phyloP scores from a whole-genome alignment of 2,888 invertebrate genomes.

The Melinaea marsaeus region DNA sequence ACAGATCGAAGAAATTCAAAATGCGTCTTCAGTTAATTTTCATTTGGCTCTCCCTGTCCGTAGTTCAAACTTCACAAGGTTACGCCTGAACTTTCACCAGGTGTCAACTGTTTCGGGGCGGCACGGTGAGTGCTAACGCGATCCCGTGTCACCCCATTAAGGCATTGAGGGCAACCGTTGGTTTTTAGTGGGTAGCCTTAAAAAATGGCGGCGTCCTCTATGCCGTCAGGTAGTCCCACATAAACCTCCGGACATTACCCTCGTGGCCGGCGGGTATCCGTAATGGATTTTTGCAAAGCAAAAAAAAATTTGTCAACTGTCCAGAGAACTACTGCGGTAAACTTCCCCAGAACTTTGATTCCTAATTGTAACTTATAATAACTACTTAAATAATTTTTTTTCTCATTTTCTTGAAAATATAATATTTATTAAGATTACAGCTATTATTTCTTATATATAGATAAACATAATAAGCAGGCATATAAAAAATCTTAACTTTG shows the following conservation, averaged over 20 bases:
- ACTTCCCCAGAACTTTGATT: slow-evolving; percentile 81
- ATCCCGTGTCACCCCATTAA: no score
- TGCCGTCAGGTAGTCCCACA: no score
- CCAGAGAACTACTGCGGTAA: slow-evolving; percentile 81
- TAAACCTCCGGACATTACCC: no score
- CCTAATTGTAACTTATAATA: slow-evolving; percentile 74
- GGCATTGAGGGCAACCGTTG: no score
- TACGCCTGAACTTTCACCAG: slow-evolving; percentile 80
- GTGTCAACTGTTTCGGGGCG: slow-evolving; percentile 60
- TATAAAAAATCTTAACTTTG: background rate
- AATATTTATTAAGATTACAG: background rate
- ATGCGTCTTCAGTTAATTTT: slow-evolving; percentile 54
- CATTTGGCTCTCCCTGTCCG: slow-evolving; percentile 42
- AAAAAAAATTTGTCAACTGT: slow-evolving; percentile 81
- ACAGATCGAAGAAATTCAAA: slow-evolving; percentile 29
- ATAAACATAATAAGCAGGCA: background rate
- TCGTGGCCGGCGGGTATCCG: no score
- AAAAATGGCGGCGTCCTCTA: no score
- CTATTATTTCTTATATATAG: background rate
- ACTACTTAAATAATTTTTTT: background rate
- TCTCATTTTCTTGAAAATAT: background rate
- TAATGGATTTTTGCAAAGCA: no score
- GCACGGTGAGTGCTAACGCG: no score
- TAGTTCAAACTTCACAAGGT: slow-evolving; percentile 47
- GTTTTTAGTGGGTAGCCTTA: no score